Base-by-base conservation (phyloP, 2,113 vertebrate genomes). In the Spea bombifrons region DNA sequence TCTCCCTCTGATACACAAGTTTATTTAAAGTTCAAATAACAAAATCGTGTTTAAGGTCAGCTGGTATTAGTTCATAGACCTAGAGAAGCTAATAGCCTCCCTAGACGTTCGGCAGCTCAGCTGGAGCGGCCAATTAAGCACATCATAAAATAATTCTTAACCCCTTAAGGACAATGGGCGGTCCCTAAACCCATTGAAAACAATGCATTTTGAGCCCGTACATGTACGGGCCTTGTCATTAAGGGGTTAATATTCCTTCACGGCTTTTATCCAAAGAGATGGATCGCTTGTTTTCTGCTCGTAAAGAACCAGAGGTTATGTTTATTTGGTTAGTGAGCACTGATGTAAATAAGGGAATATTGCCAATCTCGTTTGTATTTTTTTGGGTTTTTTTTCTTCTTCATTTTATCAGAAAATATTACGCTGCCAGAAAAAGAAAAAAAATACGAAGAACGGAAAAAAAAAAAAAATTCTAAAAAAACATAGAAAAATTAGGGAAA, bases 11-110 rank as follows among this genome's bases (percentile, higher is more conserved):
- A 47, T 48, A 10, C 47, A 9, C 30, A 63, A 63, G 59, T 48
- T 8, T 73, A 63, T 57, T 73, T 73, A 15, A 44, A 47, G 59
- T 73, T 73, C 72, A 73, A 48, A 48, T 57, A 73, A 48, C 57
- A 73, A 4, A 10, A 61, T n/a, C 16, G 5, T 15, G 45, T 73
- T 57, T 61, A 63, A 47, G n/a, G 43, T 73, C 12, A 59, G 43
- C 43, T 57, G 48, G 55, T 61, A 73, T 73, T 53, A 16, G 59
- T 73, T 15, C 15, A 30, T 57, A 73, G 72, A 45, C 52, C 50
- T 59, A 59, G 13, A 57, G 71, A 55, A 63, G 45, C 16, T 73
- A 73, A 61, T 63, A 63, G 72, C 55, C 13, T 73, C 72, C 72
- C 72, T 73, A 47, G 72, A 63, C 63, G 63, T 73, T 73, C 44